Conservation (phyloP, 1,140 invertebrate species). For the Bombus soroeensis region DNA sequence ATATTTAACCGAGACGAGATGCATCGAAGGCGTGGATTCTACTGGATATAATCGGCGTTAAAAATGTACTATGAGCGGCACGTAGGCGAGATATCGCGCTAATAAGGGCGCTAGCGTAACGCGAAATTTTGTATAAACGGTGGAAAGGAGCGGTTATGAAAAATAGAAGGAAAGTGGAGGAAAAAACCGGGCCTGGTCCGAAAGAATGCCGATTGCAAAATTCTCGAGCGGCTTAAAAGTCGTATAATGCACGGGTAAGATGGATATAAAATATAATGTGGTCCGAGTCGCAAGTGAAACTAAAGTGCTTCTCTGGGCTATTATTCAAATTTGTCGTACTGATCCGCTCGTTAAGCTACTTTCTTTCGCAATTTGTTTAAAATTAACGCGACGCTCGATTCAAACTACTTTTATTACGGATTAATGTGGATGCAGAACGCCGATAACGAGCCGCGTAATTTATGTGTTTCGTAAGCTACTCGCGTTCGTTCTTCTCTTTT, state of each 20-base stretch:
- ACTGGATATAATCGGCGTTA: background rate
- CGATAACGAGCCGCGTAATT: background rate
- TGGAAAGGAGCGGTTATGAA: too few species aligned
- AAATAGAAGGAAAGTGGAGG: background rate
- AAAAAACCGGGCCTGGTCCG: background rate
- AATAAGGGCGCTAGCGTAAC: background rate
- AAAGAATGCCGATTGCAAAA: constrained; percentile 5
- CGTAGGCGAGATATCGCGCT: background rate
- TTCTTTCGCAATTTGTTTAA: background rate
- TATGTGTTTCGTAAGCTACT: too few species aligned
- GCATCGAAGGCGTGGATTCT: background rate
- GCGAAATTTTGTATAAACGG: background rate
- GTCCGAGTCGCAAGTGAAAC: constrained; percentile 9
- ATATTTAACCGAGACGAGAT: background rate
- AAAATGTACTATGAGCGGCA: background rate
- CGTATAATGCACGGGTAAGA: background rate
- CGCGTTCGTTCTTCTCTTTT: too few species aligned
- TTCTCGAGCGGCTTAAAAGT: constrained; percentile 3
- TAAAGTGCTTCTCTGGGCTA: background rate
- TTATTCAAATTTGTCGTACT: background rate
- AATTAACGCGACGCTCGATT: background rate
- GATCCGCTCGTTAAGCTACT: background rate
- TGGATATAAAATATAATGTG: background rate
- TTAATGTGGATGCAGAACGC: background rate
- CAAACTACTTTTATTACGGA: background rate